Percentiles rank a stretch among this genome's conserved stretches.
Evolutionary conservation across 2,888 invertebrate species (phyloP).

Genomic region (Plagiodera versicolora): DNA sequence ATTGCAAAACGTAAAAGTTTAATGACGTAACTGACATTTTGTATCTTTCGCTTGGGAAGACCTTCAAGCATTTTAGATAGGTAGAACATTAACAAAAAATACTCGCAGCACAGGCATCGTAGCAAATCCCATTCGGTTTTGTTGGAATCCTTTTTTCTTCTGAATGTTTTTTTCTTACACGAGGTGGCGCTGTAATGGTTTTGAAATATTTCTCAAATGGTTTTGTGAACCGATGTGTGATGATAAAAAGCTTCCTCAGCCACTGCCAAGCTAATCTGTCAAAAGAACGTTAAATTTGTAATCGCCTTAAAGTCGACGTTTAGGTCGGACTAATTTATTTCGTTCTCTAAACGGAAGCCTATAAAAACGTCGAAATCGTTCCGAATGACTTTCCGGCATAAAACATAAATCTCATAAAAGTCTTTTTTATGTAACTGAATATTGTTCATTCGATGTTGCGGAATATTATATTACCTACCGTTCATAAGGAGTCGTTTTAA

Average conservation of each 20-base stretch:
- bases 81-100: not conserved
- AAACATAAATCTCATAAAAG: not conserved
- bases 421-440: not conserved
- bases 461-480: not conserved
- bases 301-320: not conserved
- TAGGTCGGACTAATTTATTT: conserved; percentile 9
- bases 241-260: not conserved
- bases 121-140: not conserved
- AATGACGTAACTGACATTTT: conserved; percentile 41
- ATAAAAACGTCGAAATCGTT: conserved; percentile 12
- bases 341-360: conserved; percentile 7
- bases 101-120: not conserved
- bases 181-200: too few species aligned
- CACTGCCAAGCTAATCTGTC: not conserved
- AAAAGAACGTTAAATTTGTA: not conserved
- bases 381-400: not conserved
- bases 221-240: not conserved
- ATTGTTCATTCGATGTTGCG: not conserved
- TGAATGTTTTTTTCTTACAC: too few species aligned
- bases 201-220: too few species aligned
- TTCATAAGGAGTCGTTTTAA: not conserved
- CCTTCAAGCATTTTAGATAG: conserved; percentile 23
- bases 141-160: too few species aligned
- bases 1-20: conserved; percentile 26
- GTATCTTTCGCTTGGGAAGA: conserved; percentile 33